These are phyloP conservation scores for Zosterops japonicus DNA, from an alignment of 2,113 vertebrate species.

Conservation along the genomic window DNA sequence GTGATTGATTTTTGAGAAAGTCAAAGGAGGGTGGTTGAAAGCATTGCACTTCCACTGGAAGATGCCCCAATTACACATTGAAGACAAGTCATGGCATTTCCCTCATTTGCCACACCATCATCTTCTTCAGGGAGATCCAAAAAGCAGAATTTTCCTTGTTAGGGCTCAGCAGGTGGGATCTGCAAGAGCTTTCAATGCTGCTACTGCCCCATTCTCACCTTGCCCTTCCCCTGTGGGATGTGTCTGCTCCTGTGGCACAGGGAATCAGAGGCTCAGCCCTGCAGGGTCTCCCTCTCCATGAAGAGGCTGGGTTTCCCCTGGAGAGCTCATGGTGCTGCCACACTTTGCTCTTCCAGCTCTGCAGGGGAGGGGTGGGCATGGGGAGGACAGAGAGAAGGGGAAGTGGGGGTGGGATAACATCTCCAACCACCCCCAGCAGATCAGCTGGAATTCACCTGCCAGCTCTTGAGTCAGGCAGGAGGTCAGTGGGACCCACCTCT, in stretches of 20 bases:
- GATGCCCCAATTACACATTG: neutral
- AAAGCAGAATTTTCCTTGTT: neutral
- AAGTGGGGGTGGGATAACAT: neutral
- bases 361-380: neutral
- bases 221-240: neutral
- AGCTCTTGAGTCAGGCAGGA: slow-evolving; percentile 6
- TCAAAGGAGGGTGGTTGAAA: neutral
- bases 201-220: neutral
- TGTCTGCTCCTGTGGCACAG: neutral
- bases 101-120: neutral
- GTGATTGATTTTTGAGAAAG: neutral
- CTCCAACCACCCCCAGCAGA: slow-evolving; percentile 9
- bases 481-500: neutral
- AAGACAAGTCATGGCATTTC: neutral
- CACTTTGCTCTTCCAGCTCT: neutral
- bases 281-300: neutral
- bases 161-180: neutral
- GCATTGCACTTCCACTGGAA: neutral
- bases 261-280: neutral
- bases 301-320: neutral
- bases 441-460: neutral
- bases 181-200: neutral
- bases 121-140: neutral
- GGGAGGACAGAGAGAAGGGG: neutral
- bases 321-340: neutral